Base-by-base conservation (phyloP, 2,797 vertebrate species). In the Megaceryle alcyon region DNA sequence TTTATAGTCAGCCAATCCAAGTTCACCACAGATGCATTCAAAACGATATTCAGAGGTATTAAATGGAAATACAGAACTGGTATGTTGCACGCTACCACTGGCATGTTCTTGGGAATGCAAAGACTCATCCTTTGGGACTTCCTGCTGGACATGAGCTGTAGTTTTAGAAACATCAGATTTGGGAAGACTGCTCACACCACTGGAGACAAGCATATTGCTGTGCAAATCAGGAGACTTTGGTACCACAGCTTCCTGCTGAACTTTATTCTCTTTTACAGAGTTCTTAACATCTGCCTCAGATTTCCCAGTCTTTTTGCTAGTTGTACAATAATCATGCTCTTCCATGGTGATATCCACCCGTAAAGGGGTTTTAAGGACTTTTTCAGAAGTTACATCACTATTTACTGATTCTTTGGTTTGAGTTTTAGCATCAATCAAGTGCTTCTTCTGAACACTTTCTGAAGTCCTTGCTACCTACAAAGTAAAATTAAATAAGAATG, bases 11-110 rank as follows among this genome's bases (percentile, higher is more conserved):
- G 98, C 69, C 28, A 99, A 94, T 41, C 99, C 99, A 16, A 99
- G 98, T 82, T 99, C 99, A 26, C 99, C 99, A 87, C 99, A 99
- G 92, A 99, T 99, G 87, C 99, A 99, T 97, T 99, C 99, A 70
- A 99, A 99, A 77, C 98, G 99, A 94, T 99, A 99, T 84, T 98
- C 98, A 3, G 98, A 97, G 3, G 98, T 98, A 96, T 98, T 98
- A 96, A 97, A 99, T 2, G 99, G 99, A 91, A 97, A 97, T 54
- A 96, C 77, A 15, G 98, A 73, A 11, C 98, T 97, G 4, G 95
- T 60, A 44, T 90, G 95, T 25, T 92, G 92, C 12, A 66, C 0
- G 0, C 94, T 95, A 77, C 54, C 60, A 44, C 46, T 33, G 28
- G 80, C 64, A 49, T 13, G 28, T 49, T 97, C 97, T 68, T 96